phyloP scores from a whole-genome alignment of 1,140 invertebrate genomes.

The Tribolium madens region DNA sequence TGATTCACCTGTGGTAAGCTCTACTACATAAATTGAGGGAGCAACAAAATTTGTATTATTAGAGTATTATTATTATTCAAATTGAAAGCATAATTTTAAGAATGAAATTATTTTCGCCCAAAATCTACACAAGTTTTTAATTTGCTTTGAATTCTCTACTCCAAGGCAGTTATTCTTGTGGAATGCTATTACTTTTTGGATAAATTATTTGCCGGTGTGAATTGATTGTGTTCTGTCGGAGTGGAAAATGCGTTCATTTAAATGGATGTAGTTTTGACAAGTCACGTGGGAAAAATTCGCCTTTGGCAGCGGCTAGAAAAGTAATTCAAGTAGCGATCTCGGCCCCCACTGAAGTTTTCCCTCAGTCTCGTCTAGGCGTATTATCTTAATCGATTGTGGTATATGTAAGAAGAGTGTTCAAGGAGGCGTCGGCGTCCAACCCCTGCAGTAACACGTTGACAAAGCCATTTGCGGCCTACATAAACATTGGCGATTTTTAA shows the following conservation, averaged over 20 bases:
- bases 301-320: neutral
- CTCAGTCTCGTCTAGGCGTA: slow-evolving; percentile 52
- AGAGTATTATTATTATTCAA: no score
- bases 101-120: no score
- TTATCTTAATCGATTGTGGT: slow-evolving; percentile 58
- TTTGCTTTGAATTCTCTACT: no score
- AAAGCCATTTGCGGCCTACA: slow-evolving; percentile 52
- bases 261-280: neutral
- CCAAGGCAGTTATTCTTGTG: no score
- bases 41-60: no score
- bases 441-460: neutral
- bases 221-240: neutral
- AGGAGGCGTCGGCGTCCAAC: neutral
- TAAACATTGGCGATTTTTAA: slow-evolving; percentile 56
- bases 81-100: no score
- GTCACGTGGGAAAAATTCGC: slow-evolving; percentile 8
- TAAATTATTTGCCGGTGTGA: neutral
- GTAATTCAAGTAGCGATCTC: slow-evolving; percentile 13
- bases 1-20: no score
- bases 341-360: neutral
- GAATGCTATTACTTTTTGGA: no score
- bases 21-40: no score
- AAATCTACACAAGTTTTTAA: no score
- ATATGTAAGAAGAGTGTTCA: neutral
- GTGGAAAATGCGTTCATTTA: neutral